Evolutionary conservation across 2,888 invertebrate species (phyloP).

Genomic region (Cactoblastis cactorum): DNA sequence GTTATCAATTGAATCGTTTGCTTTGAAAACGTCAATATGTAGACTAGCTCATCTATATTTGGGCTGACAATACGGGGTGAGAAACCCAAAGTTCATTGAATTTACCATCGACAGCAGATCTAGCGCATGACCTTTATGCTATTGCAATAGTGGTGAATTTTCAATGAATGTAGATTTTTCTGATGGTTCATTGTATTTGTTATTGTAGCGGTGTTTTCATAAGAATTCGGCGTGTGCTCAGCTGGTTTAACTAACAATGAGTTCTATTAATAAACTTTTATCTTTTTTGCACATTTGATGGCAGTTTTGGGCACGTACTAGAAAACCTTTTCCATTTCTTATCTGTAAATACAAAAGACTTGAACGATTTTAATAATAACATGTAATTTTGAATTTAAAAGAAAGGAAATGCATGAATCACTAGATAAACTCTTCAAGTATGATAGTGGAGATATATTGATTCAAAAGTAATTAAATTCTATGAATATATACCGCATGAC

Average conservation of each 20-base stretch:
- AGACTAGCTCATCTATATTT: constrained; percentile 3
- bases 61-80: not conserved
- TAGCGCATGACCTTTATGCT: no score
- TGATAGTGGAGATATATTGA: no score
- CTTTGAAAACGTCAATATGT: not conserved
- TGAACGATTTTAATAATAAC: no score
- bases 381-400: no score
- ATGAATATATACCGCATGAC: no score
- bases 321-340: not conserved
- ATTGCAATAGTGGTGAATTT: no score
- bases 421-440: no score
- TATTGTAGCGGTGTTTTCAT: constrained; percentile 2
- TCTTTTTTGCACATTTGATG: not conserved
- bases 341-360: no score
- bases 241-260: not conserved
- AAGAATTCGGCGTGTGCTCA: constrained; percentile 5
- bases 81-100: not conserved
- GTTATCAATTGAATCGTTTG: not conserved
- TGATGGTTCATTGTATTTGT: no score
- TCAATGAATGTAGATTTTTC: no score
- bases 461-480: no score
- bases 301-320: not conserved
- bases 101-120: no score
- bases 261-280: not conserved
- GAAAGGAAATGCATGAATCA: not conserved